Percentiles rank a stretch among this genome's conserved stretches.
Conservation (phyloP, 1,140 invertebrate species). For the Conus betulinus region DNA sequence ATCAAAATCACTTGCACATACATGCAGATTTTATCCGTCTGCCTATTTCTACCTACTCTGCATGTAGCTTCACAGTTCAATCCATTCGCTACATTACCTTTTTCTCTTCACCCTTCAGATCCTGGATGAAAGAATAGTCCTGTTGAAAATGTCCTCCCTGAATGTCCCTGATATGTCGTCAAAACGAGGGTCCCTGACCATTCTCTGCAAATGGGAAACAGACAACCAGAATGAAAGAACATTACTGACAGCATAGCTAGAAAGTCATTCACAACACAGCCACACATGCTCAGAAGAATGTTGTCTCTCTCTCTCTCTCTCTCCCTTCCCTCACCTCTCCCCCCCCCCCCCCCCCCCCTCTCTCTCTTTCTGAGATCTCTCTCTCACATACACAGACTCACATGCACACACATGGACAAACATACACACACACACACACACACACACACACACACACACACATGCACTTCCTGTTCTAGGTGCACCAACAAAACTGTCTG, state of each 20-base stretch:
- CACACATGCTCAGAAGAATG: neutral
- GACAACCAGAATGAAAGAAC: neutral
- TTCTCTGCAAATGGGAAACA: neutral
- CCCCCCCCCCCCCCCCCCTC: no score
- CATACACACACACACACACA: no score
- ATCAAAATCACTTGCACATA: neutral
- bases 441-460: no score
- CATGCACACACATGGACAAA: no score
- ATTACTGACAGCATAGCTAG: neutral
- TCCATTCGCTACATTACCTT: neutral
- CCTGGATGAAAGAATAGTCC: constrained; percentile 20
- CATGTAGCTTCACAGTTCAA: no score
- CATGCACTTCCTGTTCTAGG: no score
- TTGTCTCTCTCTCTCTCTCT: neutral
- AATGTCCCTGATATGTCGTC: constrained; percentile 28
- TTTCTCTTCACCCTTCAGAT: constrained; percentile 22
- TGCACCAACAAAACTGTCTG: no score
- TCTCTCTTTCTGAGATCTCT: neutral
- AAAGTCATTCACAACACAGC: neutral
- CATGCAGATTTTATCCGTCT: neutral
- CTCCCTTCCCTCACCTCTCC: no score
- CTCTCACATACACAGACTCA: neutral
- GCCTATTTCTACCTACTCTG: no score
- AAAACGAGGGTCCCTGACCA: constrained; percentile 24
- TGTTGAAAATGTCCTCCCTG: constrained; percentile 20